phyloP scores from a whole-genome alignment of 2,113 vertebrate genomes.

The Prunella himalayana region DNA sequence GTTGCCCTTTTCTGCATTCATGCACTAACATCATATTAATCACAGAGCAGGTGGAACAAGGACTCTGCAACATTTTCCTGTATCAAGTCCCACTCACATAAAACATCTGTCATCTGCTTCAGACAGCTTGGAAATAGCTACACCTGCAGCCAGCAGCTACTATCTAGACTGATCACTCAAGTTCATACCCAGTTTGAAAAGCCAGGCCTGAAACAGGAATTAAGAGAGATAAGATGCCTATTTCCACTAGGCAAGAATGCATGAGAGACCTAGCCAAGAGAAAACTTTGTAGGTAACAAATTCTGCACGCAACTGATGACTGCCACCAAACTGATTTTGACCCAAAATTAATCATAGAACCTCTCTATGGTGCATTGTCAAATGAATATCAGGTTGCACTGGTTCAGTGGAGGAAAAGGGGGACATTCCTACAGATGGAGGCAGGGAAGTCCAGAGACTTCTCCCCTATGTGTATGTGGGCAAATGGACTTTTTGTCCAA shows the following conservation, averaged over 20 bases:
- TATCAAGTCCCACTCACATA: not conserved
- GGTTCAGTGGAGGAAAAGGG: not conserved
- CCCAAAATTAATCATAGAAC: not conserved
- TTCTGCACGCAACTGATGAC: not conserved
- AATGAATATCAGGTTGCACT: not conserved
- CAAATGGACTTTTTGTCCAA: not conserved
- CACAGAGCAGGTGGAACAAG: not conserved
- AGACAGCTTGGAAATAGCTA: not conserved
- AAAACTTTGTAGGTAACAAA: not conserved
- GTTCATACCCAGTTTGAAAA: not conserved
- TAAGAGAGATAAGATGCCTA: not conserved
- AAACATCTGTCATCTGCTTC: not conserved
- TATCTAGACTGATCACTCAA: not conserved
- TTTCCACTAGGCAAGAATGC: not conserved
- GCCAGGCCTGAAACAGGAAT: not conserved
- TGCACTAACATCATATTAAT: not conserved
- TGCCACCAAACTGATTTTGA: not conserved
- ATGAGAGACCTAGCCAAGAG: not conserved
- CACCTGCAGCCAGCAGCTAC: not conserved
- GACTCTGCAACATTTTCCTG: not conserved
- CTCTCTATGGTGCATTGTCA: fast-evolving
- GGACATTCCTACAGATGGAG: not conserved
- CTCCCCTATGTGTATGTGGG: fast-evolving
- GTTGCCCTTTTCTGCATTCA: not conserved
- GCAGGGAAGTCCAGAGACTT: not conserved